Evolutionary conservation across 2,113 vertebrate genomes (phyloP), one percentile per base, ranked within the genome.

Genomic region (Merops nubicus): DNA sequence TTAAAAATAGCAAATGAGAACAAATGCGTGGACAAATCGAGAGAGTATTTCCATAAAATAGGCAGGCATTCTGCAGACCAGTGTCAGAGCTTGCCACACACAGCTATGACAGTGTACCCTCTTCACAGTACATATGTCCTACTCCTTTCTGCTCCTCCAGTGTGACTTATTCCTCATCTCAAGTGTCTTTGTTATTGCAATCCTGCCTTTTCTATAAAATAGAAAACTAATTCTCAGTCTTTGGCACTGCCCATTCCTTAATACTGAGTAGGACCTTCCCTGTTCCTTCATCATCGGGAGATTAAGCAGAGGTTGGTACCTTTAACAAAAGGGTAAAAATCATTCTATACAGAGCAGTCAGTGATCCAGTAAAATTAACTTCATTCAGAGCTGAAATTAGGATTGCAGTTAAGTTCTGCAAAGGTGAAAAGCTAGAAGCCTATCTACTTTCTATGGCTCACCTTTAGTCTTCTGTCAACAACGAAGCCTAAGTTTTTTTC

Each of bases 261-360:
- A 26, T 87, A 56, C 48, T 1, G 17, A 75, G 38, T 25, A 63
- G 83, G 50, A 94, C 62, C 34, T 84, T 86, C 38, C 47, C n/a
- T 51, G 6, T 68, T 88, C 17, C 23, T 75, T 56, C 26, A 53
- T 85, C 23, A 50, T 22, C 8, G 22, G n/a, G 48, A 78, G 19
- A 69, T 79, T 92, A n/a, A 85, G 77, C 17, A 80, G 60, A 89
- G 20, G 29, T 42, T 82, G 68, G 45, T 88, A 93, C 36, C n/a
- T 92, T 88, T 75, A 87, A 60, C n/a, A 92, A 93, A 90, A 91
- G 45, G 42, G 31, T 36, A 72, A 75, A 76, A 80, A 57, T 73
- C 0, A 1, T 63, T 64, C 62, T 76, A 25, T 60, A 51, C 12
- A 76, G 67, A 79, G 50, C 56, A 90, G 64, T 48, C 68, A 68